Evolutionary conservation across 2,888 invertebrate species (phyloP).

Genomic region (Sminthurinus aureus): DNA sequence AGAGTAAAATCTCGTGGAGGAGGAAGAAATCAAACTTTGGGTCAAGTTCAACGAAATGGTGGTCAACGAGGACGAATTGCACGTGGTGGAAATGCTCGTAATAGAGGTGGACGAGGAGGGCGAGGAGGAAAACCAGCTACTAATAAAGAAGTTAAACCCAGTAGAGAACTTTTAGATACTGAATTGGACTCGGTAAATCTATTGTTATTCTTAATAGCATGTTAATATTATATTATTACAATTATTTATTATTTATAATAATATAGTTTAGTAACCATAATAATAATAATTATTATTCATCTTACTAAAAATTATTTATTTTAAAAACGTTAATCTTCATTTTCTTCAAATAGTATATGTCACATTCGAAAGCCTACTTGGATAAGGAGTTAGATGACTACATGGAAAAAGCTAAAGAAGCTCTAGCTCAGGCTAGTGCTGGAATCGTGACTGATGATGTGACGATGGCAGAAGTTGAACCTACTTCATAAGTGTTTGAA

Average conservation of each 20-base stretch:
- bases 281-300: not conserved
- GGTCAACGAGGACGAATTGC: constrained; percentile 14
- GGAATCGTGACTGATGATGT: constrained; percentile 32
- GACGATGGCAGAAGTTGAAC: constrained; percentile 25
- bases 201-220: not conserved
- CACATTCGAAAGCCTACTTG: constrained; percentile 48
- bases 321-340: not conserved
- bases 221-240: not conserved
- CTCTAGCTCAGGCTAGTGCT: constrained; percentile 35
- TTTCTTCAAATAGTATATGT: constrained; percentile 51
- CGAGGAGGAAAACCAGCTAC: constrained; percentile 12
- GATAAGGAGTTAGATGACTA: constrained; percentile 54
- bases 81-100: not conserved
- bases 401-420: constrained; percentile 44
- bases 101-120: constrained; percentile 30
- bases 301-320: not conserved
- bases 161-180: constrained; percentile 48
- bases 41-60: not conserved
- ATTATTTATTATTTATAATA: too few species aligned
- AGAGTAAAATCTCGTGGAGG: not conserved
- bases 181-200: constrained; percentile 50
- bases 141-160: constrained; percentile 21
- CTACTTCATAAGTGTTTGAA: not conserved
- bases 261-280: too few species aligned
- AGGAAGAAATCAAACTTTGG: not conserved